phyloP scores from a whole-genome alignment of 2,888 invertebrate species.

The Ametastegia equiseti region DNA sequence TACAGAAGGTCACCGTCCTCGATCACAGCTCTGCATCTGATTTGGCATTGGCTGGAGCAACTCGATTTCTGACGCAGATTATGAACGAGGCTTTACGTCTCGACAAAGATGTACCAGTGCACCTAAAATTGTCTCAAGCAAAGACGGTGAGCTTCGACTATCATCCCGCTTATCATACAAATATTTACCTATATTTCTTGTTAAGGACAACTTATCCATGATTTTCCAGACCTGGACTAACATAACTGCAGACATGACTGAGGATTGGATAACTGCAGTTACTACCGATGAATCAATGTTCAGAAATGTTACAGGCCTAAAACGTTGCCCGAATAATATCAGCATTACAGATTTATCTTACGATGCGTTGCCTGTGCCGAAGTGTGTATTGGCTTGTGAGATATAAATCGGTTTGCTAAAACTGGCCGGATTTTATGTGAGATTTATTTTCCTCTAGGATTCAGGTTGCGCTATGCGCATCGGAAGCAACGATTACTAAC shows the following conservation, averaged over 20 bases:
- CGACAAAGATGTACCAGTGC: slow-evolving; percentile 68
- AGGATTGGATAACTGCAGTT: slow-evolving; percentile 60
- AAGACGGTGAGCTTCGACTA: slow-evolving; percentile 66
- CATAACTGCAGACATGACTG: slow-evolving; percentile 74
- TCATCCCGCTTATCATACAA: not conserved
- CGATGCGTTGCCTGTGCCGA: slow-evolving; percentile 56
- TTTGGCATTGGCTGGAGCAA: slow-evolving; percentile 57
- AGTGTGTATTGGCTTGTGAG: slow-evolving; percentile 53
- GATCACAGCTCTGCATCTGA: slow-evolving; percentile 71
- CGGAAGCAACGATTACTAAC: slow-evolving; percentile 54
- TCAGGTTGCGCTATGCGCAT: slow-evolving; percentile 57
- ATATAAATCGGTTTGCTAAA: not conserved
- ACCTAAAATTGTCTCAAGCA: slow-evolving; percentile 70
- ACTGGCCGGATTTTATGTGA: not conserved
- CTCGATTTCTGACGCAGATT: slow-evolving; percentile 70
- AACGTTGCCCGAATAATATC: slow-evolving; percentile 75
- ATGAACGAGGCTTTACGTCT: slow-evolving; percentile 70
- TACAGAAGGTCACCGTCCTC: slow-evolving; percentile 76
- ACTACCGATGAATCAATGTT: slow-evolving; percentile 65
- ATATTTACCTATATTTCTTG: slow-evolving; percentile 51
- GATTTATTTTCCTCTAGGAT: slow-evolving; percentile 49
- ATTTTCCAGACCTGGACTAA: slow-evolving; percentile 75
- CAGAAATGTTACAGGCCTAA: slow-evolving; percentile 76
- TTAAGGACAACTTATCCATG: slow-evolving; percentile 69
- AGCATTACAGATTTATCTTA: slow-evolving; percentile 55